Percentiles rank a stretch among this genome's conserved stretches.
Evolutionary conservation across 2,888 invertebrate species (phyloP).

Genomic region (Hetaerina titia): DNA sequence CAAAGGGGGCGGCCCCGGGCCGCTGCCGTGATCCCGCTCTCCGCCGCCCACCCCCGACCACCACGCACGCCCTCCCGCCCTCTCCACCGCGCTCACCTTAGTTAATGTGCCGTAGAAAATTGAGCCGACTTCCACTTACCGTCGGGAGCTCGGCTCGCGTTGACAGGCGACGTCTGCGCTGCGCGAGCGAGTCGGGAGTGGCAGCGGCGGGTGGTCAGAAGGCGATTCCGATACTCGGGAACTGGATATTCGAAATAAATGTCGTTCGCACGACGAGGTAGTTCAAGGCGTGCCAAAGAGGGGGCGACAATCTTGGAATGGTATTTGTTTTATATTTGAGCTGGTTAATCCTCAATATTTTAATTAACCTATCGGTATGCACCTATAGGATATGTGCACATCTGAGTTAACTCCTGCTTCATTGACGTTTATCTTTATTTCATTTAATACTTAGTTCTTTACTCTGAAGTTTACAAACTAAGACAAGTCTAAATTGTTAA

Average conservation of each 20-base stretch:
- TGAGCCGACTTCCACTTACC: slow-evolving; percentile 14
- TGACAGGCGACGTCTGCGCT: neutral
- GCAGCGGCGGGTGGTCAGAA: neutral
- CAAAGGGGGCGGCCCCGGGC: neutral
- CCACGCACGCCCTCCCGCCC: neutral
- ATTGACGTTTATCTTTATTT: too few species aligned
- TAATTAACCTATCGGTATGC: too few species aligned
- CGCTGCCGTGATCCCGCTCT: neutral
- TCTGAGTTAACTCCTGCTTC: too few species aligned
- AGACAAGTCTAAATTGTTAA: too few species aligned
- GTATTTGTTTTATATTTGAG: too few species aligned
- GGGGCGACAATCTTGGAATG: neutral
- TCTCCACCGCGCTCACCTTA: neutral
- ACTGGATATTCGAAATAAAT: neutral
- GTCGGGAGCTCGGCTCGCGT: neutral
- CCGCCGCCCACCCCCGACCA: neutral
- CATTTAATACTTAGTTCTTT: too few species aligned
- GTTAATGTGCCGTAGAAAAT: slow-evolving; percentile 48
- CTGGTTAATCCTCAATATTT: too few species aligned
- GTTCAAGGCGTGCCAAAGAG: neutral
- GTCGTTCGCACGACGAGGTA: neutral
- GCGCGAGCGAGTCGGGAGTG: neutral
- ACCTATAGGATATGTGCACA: too few species aligned
- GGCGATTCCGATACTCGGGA: neutral
- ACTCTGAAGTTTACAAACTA: too few species aligned